Percentiles rank a stretch among this genome's conserved stretches.
phyloP scores from a whole-genome alignment of 2,113 vertebrate species.

The Rhinolophus sinicus region DNA sequence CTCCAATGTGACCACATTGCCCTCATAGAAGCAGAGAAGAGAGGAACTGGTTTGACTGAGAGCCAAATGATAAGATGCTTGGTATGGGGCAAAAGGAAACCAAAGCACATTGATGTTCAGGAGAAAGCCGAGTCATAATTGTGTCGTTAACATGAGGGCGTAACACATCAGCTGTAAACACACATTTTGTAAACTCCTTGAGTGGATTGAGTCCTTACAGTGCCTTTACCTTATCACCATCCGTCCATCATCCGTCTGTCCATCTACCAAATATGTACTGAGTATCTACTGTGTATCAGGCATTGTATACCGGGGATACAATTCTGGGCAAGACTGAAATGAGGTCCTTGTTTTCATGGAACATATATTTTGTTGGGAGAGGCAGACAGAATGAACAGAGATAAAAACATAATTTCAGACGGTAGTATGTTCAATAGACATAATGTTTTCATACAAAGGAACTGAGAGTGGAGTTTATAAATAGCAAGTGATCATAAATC shows the following conservation, averaged over 20 bases:
- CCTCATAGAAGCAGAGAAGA: not conserved
- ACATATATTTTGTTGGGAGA: conserved; percentile 5
- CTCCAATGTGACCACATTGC: not conserved
- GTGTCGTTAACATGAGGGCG: not conserved
- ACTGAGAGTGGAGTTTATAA: not conserved
- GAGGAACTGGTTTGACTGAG: not conserved
- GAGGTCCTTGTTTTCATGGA: not conserved
- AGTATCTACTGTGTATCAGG: not conserved
- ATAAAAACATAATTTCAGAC: not conserved
- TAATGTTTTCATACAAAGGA: not conserved
- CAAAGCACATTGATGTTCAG: not conserved
- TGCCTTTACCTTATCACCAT: not conserved
- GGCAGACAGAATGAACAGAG: not conserved
- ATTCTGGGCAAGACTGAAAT: not conserved
- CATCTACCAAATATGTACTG: not conserved
- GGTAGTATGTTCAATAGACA: conserved; percentile 29
- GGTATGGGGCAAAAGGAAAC: not conserved
- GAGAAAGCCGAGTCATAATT: not conserved
- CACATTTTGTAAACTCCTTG: conserved; percentile 19
- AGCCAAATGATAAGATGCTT: not conserved
- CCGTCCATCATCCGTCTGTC: not conserved
- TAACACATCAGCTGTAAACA: not conserved
- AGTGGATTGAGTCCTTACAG: not conserved
- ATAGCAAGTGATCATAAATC: conserved; percentile 9
- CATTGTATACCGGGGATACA: not conserved